Base-by-base conservation (phyloP, 2,888 invertebrate species). In the Heliconius erato region DNA sequence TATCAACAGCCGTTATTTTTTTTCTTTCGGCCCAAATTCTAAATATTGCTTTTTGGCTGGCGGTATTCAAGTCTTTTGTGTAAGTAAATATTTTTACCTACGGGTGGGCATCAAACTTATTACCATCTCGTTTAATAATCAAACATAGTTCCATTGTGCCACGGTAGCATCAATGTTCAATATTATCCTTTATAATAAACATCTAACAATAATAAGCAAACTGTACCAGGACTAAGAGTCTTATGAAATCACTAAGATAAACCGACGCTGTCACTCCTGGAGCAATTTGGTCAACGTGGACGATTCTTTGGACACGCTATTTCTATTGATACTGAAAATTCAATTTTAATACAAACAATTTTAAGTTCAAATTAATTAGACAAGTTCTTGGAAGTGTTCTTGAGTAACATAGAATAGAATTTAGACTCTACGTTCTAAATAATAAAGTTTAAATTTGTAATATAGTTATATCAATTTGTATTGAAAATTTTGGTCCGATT, bases 171-270 rank as follows among this genome's bases (percentile, higher is more conserved):
- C 63, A 63, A 19, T 54, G 7, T 23, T 3, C 35, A 32, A 76
- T 63, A 76, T 76, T 35, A 76, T 76, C n/a, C 35, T 76, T 74
- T 74, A 3, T 32, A 76, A 72, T 49, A 9, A 59, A 63, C 59
- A 63, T 63, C 12, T 76, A 83, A 85, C 79, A 85, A 86, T 84
- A 86, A 86, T 84, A 87, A 88, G 87, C 87, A 89, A 87, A 87
- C n/a, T 88, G 88, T 86, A 86, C 88, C 86, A 74, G 85, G 82
- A 83, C 40, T 44, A 85, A 85, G 86, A 85, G 85, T 90, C 89
- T 90, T 89, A 88, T 89, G 89, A 89, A 91, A 91, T 91, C 91
- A 92, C 90, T 91, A 91, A 91, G 91, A 89, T 89, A 91, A 91
- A 91, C 91, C 90, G 87, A 89, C 88, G 87, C 89, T 90, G 90